A percentile compares a stretch with the other conserved stretches of the same genome.
Evolutionary conservation across 1,140 invertebrate genomes (phyloP).

Genomic region (Aphis gossypii): DNA sequence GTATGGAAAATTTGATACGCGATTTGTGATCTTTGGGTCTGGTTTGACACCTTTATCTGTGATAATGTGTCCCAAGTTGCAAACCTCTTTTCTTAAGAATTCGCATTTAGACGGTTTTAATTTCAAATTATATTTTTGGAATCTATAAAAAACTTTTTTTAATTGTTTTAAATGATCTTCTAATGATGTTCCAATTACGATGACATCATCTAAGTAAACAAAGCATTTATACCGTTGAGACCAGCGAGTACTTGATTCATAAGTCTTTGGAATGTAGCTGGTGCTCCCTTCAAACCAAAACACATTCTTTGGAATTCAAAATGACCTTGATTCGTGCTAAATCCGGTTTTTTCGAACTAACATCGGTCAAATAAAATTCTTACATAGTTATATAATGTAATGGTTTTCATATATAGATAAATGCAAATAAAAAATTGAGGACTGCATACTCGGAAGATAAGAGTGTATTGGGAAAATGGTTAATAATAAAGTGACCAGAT

Average conservation of each 20-base stretch:
- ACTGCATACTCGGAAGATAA: not conserved
- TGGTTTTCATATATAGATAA: not conserved
- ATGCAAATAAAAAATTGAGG: not conserved
- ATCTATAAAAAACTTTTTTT: not conserved
- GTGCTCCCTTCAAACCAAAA: slow-evolving; percentile 61
- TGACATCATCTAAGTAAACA: not conserved
- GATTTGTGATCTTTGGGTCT: no score
- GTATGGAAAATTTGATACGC: no score
- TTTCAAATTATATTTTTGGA: not conserved
- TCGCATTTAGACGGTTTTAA: not conserved
- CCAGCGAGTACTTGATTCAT: slow-evolving; percentile 61
- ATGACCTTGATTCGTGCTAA: slow-evolving; percentile 58
- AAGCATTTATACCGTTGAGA: slow-evolving; percentile 58
- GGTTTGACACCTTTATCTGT: not conserved
- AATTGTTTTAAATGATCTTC: not conserved
- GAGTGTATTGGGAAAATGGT: not conserved
- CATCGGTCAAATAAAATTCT: not conserved
- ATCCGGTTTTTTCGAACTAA: slow-evolving; percentile 62
- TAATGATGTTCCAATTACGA: no score
- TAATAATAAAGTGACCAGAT: not conserved
- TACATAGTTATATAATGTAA: not conserved
- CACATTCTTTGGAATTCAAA: slow-evolving; percentile 60
- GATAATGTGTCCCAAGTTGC: not conserved
- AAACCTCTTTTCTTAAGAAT: not conserved
- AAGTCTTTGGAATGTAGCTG: slow-evolving; percentile 23